phyloP scores from a whole-genome alignment of 2,797 vertebrate species.

The Trachops cirrhosus region DNA sequence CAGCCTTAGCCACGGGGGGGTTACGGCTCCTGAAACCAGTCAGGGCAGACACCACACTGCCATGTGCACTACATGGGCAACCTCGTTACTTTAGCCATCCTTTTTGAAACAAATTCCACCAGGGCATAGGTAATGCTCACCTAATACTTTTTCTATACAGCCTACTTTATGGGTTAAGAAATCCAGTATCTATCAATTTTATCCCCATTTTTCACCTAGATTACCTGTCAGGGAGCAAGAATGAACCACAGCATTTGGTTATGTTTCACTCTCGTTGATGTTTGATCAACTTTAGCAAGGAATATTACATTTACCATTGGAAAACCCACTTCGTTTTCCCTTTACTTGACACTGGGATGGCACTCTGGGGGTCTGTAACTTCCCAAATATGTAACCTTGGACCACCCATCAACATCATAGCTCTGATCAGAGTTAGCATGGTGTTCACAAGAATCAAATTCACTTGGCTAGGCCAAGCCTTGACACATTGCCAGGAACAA shows the following conservation, averaged over 20 bases:
- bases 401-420: not conserved
- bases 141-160: not conserved
- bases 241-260: constrained; percentile 1
- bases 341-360: not conserved
- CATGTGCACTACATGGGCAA: not conserved
- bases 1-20: no score
- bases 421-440: not conserved
- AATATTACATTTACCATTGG: not conserved
- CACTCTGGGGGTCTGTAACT: not conserved
- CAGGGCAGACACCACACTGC: no score
- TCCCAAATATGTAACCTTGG: not conserved
- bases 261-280: not conserved
- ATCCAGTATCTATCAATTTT: not conserved
- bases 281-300: not conserved
- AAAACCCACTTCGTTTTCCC: not conserved
- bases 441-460: constrained; percentile 24
- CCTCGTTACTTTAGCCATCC: not conserved
- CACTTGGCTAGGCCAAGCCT: not conserved
- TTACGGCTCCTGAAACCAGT: no score
- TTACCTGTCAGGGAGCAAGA: constrained; percentile 16
- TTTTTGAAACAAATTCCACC: not conserved
- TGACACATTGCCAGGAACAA: not conserved
- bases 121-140: not conserved
- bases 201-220: not conserved
- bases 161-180: not conserved